These are phyloP conservation scores for Brachyhypopomus occidentalis DNA, from an alignment of 2,113 vertebrate species.

Conservation along the genomic window DNA sequence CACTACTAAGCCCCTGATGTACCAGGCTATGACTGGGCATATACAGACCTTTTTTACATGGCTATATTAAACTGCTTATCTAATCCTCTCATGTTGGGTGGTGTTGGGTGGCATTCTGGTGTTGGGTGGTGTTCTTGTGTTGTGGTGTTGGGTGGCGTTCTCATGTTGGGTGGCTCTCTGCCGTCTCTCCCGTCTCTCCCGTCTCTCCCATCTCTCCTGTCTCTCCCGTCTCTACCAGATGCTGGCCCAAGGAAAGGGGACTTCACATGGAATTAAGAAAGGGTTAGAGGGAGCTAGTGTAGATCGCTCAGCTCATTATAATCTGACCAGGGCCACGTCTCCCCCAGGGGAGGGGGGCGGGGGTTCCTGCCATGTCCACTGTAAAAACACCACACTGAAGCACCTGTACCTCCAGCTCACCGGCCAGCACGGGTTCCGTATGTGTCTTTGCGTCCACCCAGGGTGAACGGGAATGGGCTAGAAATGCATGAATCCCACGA, in stretches of 20 bases:
- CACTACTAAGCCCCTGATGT: no score
- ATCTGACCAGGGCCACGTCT: conserved; percentile 61
- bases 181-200: no score
- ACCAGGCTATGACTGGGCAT: no score
- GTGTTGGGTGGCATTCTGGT: no score
- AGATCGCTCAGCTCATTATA: conserved; percentile 67
- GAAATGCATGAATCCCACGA: neutral
- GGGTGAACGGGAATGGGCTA: neutral
- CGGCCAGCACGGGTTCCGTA: neutral
- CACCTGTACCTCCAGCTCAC: neutral
- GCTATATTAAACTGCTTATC: no score
- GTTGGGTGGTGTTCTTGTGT: no score
- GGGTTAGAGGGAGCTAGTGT: conserved; percentile 50
- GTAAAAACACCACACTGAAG: conserved; percentile 30
- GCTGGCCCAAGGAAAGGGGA: conserved; percentile 48
- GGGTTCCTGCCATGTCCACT: conserved; percentile 36
- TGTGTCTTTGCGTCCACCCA: neutral
- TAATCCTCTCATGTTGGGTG: no score
- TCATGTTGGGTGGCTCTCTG: no score
- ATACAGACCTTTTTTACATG: no score
- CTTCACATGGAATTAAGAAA: conserved; percentile 64
- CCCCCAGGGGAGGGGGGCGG: conserved; percentile 25
- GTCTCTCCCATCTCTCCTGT: no score
- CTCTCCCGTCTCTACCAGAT: no score
- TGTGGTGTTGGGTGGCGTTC: no score